Base-by-base conservation (phyloP, 2,797 vertebrate genomes). In the Lagodon rhomboides region DNA sequence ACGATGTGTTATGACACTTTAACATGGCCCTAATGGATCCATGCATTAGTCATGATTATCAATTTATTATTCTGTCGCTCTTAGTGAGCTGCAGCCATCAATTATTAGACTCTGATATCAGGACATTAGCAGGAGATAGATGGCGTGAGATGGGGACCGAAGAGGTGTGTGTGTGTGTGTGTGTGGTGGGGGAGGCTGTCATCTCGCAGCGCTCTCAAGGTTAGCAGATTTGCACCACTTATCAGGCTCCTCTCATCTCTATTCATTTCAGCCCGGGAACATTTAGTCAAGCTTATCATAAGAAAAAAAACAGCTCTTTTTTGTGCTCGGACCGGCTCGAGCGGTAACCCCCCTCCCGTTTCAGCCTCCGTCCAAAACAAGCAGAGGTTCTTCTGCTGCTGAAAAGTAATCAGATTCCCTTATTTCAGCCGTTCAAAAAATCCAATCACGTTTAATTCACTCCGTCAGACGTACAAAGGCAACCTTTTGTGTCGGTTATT, bases 31-130 rank as follows among this genome's bases (percentile, higher is more conserved):
- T 86, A 91, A 93, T 93, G 87, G 84, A 85, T 79, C 72, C 46
- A 43, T 88, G 82, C 88, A 92, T 91, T 89, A 91, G 87, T 92
- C 79, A 91, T 91, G 72, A 87, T 43, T 78, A 80, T 79, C 53
- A 89, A 69, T 90, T 84, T 68, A 80, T 87, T 80, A 78, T 84
- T 83, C 84, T 85, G 80, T 85, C 82, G 75, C 88, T 90, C 79
- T 90, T 75, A 90, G 80, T 50, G 66, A 73, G 50, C 73, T 65
- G 34, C 85, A 89, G 83, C 77, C 91, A 84, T 91, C 67, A 67
- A 49, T 77, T 41, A 84, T 88, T 73, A 73, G 61, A 59, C 68
- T 78, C 30, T 5, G 63, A 80, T 81, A 82, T 79, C 46, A 79
- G 68, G 50, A 75, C 84, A 75, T 86, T 64, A 86, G 68, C 72